Evolutionary conservation across 2,797 vertebrate species (phyloP).

Genomic region (Smutsia temminckii): DNA sequence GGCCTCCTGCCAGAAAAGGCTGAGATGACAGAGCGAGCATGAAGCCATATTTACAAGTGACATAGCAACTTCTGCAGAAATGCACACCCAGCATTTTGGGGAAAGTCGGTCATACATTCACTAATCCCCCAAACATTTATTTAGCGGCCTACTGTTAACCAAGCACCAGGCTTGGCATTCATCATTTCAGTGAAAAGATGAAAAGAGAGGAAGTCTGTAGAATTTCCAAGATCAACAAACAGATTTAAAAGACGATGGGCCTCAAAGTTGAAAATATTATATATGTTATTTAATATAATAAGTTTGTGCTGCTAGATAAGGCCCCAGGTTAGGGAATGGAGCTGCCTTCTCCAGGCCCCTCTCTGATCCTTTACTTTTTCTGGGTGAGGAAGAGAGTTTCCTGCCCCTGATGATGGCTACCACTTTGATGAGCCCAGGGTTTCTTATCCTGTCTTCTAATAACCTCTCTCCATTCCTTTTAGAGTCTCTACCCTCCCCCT

Average conservation of each 20-base stretch:
- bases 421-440: not conserved
- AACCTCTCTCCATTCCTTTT: not conserved
- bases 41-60: not conserved
- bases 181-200: not conserved
- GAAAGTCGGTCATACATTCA: not conserved
- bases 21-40: not conserved
- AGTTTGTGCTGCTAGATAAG: not conserved
- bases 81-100: not conserved
- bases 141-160: not conserved
- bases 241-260: not conserved
- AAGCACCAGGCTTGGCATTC: not conserved
- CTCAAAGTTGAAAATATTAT: not conserved
- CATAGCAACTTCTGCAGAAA: not conserved
- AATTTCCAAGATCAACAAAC: constrained; percentile 3
- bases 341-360: not conserved
- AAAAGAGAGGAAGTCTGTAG: not conserved
- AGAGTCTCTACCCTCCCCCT: not conserved
- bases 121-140: not conserved
- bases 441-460: not conserved
- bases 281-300: not conserved
- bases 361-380: not conserved
- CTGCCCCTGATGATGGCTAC: not conserved
- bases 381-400: not conserved
- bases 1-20: not conserved
- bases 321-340: not conserved